Base-by-base conservation (phyloP, 2,888 invertebrate species). In the Lapara coniferarum region DNA sequence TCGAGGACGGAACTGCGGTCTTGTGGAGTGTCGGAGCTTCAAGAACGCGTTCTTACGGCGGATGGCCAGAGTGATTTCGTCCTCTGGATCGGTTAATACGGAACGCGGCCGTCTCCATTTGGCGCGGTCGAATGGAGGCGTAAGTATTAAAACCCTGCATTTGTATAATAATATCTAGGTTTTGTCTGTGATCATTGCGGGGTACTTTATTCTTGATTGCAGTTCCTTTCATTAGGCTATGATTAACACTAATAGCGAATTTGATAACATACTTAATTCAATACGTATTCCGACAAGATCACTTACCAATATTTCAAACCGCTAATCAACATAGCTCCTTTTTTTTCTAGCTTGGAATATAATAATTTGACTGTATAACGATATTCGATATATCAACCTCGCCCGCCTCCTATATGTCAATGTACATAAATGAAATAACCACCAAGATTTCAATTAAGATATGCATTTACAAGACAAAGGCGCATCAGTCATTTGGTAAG, bases 361-460 rank as follows among this genome's bases (percentile, higher is more conserved):
- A 37, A 19, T 63, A 63, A 63, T 49, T 49, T 13, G 13, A 37
- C 13, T n/a, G 56, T 49, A 19, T 8, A 2, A 63, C 12, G 6
- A 19, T 16, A 63, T 13, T 2, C 12, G 49, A 49, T 19, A 49
- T 46, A 63, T 49, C 49, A 63, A 19, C 37, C 19, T 49, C 19
- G 16, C 63, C 19, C 46, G 19, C 49, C 16, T 59, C 49, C 13
- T 63, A 49, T 63, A 63, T 12, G 59, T 63, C 63, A 63, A 63
- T 46, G 63, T 49, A 63, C 46, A 49, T 49, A 63, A 63, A 49
- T 49, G 49, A 63, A 63, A 63, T 63, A 46, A 63, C 63, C 49
- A 63, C 19, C 19, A 19, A 19, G 63, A 63, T 63, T 16, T 49
- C 63, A 49, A 63, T 63, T 63, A 19, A 49, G 63, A 63, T 49